Conservation (phyloP, 2,113 vertebrate species). For the Thymallus thymallus region DNA sequence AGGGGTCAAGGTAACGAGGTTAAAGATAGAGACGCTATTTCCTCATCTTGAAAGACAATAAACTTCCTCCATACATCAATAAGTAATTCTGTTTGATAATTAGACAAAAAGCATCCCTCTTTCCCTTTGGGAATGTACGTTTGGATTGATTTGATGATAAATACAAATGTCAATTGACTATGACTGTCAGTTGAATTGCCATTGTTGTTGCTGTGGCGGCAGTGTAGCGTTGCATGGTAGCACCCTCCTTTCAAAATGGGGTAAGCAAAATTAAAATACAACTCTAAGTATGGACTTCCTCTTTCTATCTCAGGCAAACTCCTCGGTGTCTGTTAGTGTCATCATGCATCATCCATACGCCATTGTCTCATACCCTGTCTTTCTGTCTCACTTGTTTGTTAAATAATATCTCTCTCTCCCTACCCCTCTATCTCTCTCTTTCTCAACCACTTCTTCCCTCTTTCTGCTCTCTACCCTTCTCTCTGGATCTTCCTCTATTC, state of each 20-base stretch:
- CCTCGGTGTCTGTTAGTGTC: not conserved
- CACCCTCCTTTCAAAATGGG: not conserved
- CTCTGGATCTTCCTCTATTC: not conserved
- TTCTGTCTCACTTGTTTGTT: not conserved
- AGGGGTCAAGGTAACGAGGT: slow-evolving; percentile 30
- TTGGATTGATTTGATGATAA: not conserved
- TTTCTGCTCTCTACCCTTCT: not conserved
- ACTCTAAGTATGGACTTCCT: not conserved
- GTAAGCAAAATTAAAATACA: slow-evolving; percentile 2
- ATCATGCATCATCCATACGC: not conserved
- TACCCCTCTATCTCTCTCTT: not conserved
- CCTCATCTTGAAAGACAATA: too few relatives aligned
- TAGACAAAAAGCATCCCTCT: not conserved
- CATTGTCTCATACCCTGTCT: not conserved
- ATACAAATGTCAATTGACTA: not conserved
- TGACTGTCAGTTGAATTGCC: too few relatives aligned
- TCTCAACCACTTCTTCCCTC: not conserved
- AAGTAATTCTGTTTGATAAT: not conserved
- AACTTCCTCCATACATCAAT: not conserved
- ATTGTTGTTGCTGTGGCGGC: too few relatives aligned
- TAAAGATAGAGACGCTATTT: not conserved
- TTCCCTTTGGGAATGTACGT: too few relatives aligned
- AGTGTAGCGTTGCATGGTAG: not conserved
- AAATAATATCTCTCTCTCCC: not conserved
- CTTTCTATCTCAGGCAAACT: not conserved